Base-by-base conservation (phyloP, 2,888 invertebrate genomes). In the Tipula lateralis region DNA sequence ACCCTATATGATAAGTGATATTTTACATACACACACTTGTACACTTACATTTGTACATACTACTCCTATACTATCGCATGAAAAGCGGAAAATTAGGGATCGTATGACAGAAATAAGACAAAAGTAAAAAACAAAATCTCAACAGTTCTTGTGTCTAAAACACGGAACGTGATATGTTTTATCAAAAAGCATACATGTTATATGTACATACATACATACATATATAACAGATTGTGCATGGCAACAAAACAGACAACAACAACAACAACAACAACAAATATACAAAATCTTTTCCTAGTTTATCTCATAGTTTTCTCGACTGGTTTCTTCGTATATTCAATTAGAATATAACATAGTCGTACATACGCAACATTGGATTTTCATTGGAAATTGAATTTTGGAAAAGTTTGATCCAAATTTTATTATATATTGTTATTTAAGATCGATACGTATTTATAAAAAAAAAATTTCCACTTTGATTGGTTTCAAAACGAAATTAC, bases 361-460 rank as follows among this genome's bases (percentile, higher is more conserved):
- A 44, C 16, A 66, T 7, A 66, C 66, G 66, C 66, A 66, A 66
- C 66, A 66, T 66, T 66, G 66, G 24, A 66, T 24, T 24, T 66
- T 24, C 24, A 66, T 66, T 66, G 66, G 66, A 66, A 66, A 66
- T 66, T 66, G 66, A 66, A 66, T 66, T 66, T 66, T 9, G 66
- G 24, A 66, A 66, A 66, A 66, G 66, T 66, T 66, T 66, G 66
- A 66, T 66, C 19, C 24, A 66, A 66, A 66, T 66, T 66, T 66
- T 66, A 66, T 66, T 66, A 19, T 66, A 66, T n/a, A n/a, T n/a
- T n/a, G n/a, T 66, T 66, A 66, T 66, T 24, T 66, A 66, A 66
- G 66, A 66, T 66, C 66, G 6, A 66, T 66, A 66, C 24, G 24
- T 66, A 66, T 66, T 66, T 66, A 9, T 12, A 66, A 24, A 66